phyloP scores from a whole-genome alignment of 2,113 vertebrate genomes.

The Euleptes europaea region DNA sequence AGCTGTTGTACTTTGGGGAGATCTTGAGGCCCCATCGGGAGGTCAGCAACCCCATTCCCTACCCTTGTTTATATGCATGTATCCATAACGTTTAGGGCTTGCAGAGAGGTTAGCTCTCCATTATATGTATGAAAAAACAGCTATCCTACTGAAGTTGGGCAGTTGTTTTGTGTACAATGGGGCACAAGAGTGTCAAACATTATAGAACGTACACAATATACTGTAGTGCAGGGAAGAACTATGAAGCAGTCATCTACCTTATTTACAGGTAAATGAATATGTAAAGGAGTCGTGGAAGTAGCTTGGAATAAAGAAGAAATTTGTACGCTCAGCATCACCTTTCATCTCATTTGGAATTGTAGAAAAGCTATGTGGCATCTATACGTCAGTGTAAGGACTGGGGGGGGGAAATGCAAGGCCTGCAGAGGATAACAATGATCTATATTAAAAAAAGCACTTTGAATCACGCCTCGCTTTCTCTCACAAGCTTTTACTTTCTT shows the following conservation, averaged over 20 bases:
- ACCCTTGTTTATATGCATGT: not conserved
- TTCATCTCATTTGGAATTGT: fast-evolving
- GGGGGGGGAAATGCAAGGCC: conserved; percentile 66
- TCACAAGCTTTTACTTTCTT: conserved; percentile 47
- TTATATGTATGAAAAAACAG: not conserved
- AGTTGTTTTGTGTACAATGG: too few relatives aligned
- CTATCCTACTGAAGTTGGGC: too few relatives aligned
- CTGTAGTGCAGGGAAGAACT: fast-evolving
- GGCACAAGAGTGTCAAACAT: not conserved
- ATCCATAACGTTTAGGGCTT: not conserved
- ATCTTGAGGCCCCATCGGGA: too few relatives aligned
- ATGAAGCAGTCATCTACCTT: not conserved
- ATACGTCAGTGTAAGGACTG: conserved; percentile 29
- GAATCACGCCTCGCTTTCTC: conserved; percentile 47
- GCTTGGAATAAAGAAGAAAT: not conserved
- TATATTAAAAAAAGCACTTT: conserved; percentile 65
- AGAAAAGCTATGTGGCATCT: not conserved
- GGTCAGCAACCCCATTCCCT: not conserved
- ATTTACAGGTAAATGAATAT: fast-evolving
- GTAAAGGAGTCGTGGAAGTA: fast-evolving
- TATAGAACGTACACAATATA: not conserved
- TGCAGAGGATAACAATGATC: conserved; percentile 52
- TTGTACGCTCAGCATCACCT: fast-evolving
- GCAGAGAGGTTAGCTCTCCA: not conserved
- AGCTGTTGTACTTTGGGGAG: too few relatives aligned